Evolutionary conservation across 2,797 vertebrate genomes (phyloP), one percentile per base, ranked within the genome.

Genomic region (Lindbergichthys nudifrons): DNA sequence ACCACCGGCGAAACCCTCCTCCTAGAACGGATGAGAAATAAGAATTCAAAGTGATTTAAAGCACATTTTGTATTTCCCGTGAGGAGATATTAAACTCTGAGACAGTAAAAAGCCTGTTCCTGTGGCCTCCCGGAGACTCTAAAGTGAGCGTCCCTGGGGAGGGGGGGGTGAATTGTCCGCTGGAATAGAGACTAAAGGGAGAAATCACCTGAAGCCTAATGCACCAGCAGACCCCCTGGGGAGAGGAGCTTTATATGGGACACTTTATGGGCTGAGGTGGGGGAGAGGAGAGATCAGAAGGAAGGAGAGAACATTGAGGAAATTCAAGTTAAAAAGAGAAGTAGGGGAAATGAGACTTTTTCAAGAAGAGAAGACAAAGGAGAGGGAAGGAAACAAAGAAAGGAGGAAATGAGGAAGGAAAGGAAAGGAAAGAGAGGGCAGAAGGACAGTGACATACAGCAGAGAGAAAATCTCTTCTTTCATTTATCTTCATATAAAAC

Each of bases 211-310:
- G 73, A 66, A 78, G 74, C 69, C 50, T 84, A 75, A 77, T 80
- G 74, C 70, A 80, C 45, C 71, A 79, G 67, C 46, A 66, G 46
- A 36, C 32, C 61, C 75, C 71, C 65, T 7, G 1, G 80, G 73
- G 81, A 78, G 26, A 59, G 54, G 61, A 77, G 65, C 53, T 74
- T 83, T 85, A 80, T 85, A 77, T 75, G 74, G 82, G 73, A 54
- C 84, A 78, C 70, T 81, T 60, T 79, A 71, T 70, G 43, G 18
- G 51, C 10, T 41, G 42, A 57, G 43, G 46, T 3, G 14, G 21
- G 8, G 23, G 23, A n/a, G 19, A 36, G 9, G 16, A 36, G 9
- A 13, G 50, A 52, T 26, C 32, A 11, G 39, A 23, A 23, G 21
- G 43, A 4, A 16, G 26, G 13, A 43, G 42, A 47, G 62, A n/a